phyloP scores from a whole-genome alignment of 2,797 vertebrate species.

The Ispidina lecontei region DNA sequence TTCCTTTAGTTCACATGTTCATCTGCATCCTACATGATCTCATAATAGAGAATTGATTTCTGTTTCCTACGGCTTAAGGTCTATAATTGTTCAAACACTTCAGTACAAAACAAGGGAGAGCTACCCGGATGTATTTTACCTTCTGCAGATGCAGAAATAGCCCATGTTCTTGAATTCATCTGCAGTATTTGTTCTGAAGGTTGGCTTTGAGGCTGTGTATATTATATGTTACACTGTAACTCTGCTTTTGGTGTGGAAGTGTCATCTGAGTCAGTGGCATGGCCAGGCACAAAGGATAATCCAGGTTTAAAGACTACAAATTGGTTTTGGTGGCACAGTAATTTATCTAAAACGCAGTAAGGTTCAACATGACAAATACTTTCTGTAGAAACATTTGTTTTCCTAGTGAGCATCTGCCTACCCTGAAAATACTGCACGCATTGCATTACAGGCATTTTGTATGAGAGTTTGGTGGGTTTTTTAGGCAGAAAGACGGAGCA shows the following conservation, averaged over 20 bases:
- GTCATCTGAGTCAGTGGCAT: slow-evolving; percentile 79
- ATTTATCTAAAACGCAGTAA: not conserved
- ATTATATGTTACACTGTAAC: slow-evolving; percentile 73
- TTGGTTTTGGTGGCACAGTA: not conserved
- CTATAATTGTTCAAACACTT: not conserved
- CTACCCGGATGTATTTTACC: slow-evolving; percentile 70
- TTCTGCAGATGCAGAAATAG: slow-evolving; percentile 83
- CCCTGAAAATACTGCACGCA: not conserved
- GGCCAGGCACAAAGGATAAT: slow-evolving; percentile 84
- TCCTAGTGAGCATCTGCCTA: not conserved
- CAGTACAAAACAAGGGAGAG: not conserved
- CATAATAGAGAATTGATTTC: not conserved
- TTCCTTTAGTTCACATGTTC: not conserved
- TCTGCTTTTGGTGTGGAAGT: slow-evolving; percentile 83
- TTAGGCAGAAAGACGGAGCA: not conserved
- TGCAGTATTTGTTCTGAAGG: slow-evolving; percentile 82
- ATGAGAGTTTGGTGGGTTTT: not conserved
- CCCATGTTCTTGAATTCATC: slow-evolving; percentile 77
- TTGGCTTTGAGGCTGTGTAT: slow-evolving; percentile 80
- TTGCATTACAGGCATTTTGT: not conserved
- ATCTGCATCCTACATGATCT: not conserved
- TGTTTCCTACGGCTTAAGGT: not conserved
- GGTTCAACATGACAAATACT: not conserved
- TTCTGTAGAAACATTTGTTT: not conserved
- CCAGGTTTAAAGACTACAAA: slow-evolving; percentile 45